phyloP scores from a whole-genome alignment of 2,113 vertebrate genomes.

The Cyanistes caeruleus region DNA sequence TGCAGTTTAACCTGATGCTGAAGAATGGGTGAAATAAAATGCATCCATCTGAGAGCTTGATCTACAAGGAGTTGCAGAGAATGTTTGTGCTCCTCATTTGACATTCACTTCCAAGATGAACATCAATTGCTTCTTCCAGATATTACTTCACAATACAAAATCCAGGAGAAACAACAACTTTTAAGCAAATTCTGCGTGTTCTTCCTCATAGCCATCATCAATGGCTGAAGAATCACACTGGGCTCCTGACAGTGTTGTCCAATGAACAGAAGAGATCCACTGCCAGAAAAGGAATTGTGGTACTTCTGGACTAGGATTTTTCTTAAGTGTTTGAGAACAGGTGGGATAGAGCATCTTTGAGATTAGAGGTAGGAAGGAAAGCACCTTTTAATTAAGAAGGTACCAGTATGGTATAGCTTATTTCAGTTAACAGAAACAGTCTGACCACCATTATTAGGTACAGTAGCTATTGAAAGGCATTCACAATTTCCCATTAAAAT shows the following conservation, averaged over 20 bases:
- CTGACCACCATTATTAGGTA: too few species aligned
- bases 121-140: background rate
- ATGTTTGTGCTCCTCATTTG: accelerated
- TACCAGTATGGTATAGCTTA: background rate
- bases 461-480: background rate
- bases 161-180: background rate
- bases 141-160: background rate
- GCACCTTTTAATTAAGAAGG: background rate
- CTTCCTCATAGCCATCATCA: accelerated
- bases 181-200: background rate
- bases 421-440: background rate
- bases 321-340: background rate
- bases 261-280: background rate
- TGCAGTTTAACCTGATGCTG: background rate
- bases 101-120: background rate
- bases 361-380: background rate
- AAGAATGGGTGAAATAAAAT: background rate
- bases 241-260: accelerated
- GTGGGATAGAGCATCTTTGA: background rate
- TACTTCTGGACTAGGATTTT: background rate
- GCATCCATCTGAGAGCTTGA: background rate
- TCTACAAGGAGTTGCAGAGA: background rate
- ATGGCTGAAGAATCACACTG: background rate
- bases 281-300: background rate
- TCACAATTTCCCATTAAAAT: background rate